phyloP scores from a whole-genome alignment of 2,888 invertebrate species.

The Cataglyphis albicans region DNA sequence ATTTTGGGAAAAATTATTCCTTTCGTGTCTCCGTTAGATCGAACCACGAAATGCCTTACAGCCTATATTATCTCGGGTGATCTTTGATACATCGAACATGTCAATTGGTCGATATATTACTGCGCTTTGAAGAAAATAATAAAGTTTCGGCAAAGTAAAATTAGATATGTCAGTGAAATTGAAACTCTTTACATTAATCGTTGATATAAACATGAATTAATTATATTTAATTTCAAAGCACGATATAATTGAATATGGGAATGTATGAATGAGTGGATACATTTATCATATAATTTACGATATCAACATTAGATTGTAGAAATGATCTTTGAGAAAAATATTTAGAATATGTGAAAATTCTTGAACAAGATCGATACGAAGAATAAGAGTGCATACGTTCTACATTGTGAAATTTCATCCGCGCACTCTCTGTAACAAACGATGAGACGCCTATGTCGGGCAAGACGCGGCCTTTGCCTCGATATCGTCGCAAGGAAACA shows the following conservation, averaged over 20 bases:
- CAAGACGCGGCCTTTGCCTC: conserved; percentile 44
- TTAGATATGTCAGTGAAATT: neutral
- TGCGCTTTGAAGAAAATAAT: neutral
- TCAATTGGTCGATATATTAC: neutral
- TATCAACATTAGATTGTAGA: neutral
- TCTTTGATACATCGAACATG: no score
- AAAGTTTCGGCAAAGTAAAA: neutral
- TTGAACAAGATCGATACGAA: neutral
- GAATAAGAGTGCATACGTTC: neutral
- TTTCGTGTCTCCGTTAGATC: neutral
- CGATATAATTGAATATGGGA: neutral
- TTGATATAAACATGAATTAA: neutral
- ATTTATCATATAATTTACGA: conserved; percentile 18
- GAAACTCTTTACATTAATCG: neutral
- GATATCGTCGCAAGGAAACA: conserved; percentile 52
- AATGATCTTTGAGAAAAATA: neutral
- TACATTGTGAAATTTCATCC: neutral
- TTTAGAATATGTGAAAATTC: conserved; percentile 20
- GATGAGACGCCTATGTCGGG: conserved; percentile 56
- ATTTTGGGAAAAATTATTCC: neutral
- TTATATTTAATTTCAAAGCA: conserved; percentile 2
- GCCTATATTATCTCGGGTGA: neutral
- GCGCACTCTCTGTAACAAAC: conserved; percentile 9
- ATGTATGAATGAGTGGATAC: neutral
- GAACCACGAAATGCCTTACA: neutral